These are phyloP conservation scores for Chinchilla lanigera DNA, from an alignment of 2,113 vertebrate species.

Conservation along the genomic window DNA sequence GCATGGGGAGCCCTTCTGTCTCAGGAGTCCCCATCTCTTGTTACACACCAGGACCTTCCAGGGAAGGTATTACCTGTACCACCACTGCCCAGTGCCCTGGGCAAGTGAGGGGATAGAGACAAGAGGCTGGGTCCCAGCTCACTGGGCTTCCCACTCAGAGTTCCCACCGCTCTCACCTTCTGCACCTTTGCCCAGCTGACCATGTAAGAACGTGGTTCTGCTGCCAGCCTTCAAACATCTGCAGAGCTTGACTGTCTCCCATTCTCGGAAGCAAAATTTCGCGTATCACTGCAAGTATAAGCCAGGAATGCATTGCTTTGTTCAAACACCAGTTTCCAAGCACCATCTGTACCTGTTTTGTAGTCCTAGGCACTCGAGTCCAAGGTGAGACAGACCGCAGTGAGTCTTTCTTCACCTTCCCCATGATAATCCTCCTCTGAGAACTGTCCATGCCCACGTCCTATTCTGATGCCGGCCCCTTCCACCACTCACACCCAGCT, in stretches of 20 bases:
- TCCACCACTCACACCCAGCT: background rate
- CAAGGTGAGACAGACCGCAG: background rate
- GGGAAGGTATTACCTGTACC: background rate
- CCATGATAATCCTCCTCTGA: background rate
- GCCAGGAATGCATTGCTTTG: background rate
- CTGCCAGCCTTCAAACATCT: background rate
- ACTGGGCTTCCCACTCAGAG: background rate
- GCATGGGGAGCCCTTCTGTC: background rate
- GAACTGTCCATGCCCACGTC: rapidly evolving
- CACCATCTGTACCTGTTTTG: background rate
- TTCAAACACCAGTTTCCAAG: background rate
- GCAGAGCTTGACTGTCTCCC: background rate
- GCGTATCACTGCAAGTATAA: background rate
- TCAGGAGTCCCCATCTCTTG: background rate
- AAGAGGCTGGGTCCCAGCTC: background rate
- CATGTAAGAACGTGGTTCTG: background rate
- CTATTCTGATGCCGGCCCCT: background rate
- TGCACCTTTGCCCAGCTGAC: background rate
- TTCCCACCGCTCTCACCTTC: too few species aligned
- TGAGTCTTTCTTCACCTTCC: background rate
- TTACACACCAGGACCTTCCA: background rate
- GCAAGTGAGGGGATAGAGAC: background rate
- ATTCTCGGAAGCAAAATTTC: background rate
- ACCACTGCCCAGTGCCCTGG: background rate
- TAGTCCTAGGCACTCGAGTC: background rate